A percentile compares a stretch with the other conserved stretches of the same genome.
These are phyloP conservation scores for Oxyura jamaicensis DNA, from an alignment of 2,113 vertebrate species.

Conservation along the genomic window DNA sequence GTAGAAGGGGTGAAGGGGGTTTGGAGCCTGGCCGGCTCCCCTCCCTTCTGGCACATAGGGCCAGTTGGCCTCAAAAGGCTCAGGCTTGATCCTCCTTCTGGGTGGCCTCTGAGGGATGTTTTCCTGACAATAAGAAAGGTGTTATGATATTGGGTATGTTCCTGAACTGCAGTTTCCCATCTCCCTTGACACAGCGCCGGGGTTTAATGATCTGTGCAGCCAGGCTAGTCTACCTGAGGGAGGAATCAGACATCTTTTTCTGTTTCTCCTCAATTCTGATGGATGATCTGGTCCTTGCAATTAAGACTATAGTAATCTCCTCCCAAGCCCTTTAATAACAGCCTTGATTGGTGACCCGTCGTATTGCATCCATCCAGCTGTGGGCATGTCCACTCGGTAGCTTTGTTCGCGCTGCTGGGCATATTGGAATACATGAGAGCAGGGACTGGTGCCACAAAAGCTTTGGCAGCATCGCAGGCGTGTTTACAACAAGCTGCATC, in stretches of 20 bases:
- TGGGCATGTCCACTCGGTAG: neutral
- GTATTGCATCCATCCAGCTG: neutral
- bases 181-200: neutral
- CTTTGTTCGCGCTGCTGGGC: neutral
- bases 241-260: neutral
- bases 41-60: neutral
- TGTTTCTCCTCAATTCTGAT: neutral
- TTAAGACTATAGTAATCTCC: neutral
- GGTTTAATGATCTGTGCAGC: neutral
- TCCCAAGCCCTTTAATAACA: neutral
- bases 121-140: neutral
- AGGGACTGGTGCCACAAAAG: neutral
- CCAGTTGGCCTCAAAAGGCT: neutral
- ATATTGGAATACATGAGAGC: neutral
- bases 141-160: neutral
- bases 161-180: neutral
- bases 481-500: neutral
- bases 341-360: neutral
- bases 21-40: neutral
- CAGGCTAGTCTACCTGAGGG: neutral
- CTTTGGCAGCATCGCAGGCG: neutral
- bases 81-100: neutral
- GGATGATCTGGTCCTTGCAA: neutral
- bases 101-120: neutral
- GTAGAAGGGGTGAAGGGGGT: neutral